Evolutionary conservation across 2,113 vertebrate genomes (phyloP), one percentile per base, ranked within the genome.

Genomic region (Lynx canadensis): DNA sequence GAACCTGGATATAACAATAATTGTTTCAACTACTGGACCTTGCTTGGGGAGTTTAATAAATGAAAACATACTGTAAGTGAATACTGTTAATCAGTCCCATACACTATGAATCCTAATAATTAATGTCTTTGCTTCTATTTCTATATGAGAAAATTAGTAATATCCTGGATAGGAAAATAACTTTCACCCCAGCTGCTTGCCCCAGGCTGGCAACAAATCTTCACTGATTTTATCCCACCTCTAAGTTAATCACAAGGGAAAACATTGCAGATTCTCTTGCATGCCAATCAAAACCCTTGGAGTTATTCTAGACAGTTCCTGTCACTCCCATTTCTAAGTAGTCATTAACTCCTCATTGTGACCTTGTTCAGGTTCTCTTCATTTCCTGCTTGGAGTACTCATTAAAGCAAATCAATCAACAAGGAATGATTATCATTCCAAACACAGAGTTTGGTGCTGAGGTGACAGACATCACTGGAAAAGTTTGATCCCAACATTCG

Each of bases 31-130:
- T 73, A 73, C n/a, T 86, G 52, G 45, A 31, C n/a, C 52, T 91
- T 86, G n/a, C 31, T 73, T 91, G n/a, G 41, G 45, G 48, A 85
- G 11, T 63, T 79, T 79, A 63, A 79, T 74, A 71, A 88, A 89
- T 87, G 31, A 96, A 93, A 78, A 33, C 36, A 83, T 84, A 38
- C 19, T 89, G 78, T 73, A 90, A 85, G n/a, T 79, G 63, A 65
- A 74, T 57, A 85, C 3, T 85, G 66, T 86, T 66, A 10, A 74
- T 95, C 52, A 50, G 1, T 50, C 19, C 33, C 48, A 90, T 2
- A 38, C 50, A 81, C 21, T 66, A 57, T 74, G 45, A 25, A 71
- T 60, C 57, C 48, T 81, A 71, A 52, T 73, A 78, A 71, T 57
- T 86, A 85, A 55, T 65, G 50, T 36, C 55, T 92, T 92, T 92